phyloP scores from a whole-genome alignment of 1,140 invertebrate genomes.

The Panulirus ornatus region DNA sequence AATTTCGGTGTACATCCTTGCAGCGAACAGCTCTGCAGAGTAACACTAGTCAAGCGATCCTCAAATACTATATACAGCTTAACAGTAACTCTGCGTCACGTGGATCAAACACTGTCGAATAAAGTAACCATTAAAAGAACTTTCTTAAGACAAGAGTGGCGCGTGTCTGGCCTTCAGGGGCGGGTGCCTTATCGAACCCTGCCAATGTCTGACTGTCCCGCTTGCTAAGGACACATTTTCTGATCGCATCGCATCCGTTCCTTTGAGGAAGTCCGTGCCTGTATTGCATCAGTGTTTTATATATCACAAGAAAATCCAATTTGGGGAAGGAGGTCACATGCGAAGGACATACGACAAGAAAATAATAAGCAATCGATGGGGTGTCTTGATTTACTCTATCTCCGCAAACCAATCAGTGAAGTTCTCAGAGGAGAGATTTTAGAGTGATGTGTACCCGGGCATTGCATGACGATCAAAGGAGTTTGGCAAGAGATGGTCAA shows the following conservation, averaged over 20 bases:
- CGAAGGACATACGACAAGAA: not conserved
- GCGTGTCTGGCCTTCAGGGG: not conserved
- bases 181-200: not conserved
- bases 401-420: not conserved
- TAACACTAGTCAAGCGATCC: no score
- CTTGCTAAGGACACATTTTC: constrained; percentile 16
- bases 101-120: no score
- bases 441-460: not conserved
- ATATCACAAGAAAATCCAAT: constrained; percentile 9
- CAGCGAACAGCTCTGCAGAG: no score
- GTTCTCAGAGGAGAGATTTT: not conserved
- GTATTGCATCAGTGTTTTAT: not conserved
- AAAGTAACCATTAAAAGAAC: no score
- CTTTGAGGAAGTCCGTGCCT: not conserved
- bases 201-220: not conserved
- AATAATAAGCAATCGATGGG: not conserved
- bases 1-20: no score
- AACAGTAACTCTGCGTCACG: no score
- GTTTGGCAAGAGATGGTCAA: not conserved
- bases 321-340: not conserved
- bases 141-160: no score
- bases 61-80: no score
- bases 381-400: not conserved
- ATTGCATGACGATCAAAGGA: not conserved
- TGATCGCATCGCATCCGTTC: constrained; percentile 12